phyloP scores from a whole-genome alignment of 1,140 invertebrate species.

The Holcopasites calliopsidis region DNA sequence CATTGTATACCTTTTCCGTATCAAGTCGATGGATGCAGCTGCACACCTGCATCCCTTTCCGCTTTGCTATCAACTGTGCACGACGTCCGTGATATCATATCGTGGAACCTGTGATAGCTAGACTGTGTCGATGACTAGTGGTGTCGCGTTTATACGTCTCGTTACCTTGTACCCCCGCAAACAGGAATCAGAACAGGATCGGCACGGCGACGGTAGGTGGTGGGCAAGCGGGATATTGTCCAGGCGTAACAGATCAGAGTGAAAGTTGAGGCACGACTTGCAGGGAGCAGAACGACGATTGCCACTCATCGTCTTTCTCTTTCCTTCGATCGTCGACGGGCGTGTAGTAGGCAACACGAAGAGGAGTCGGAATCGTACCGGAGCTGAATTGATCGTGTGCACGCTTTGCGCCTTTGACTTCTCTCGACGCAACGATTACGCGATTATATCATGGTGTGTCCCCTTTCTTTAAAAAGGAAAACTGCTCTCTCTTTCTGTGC shows the following conservation, averaged over 20 bases:
- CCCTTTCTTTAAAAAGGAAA: conserved; percentile 32
- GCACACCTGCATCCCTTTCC: conserved; percentile 36
- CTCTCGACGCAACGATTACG: conserved; percentile 50
- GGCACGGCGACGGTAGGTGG: conserved; percentile 13
- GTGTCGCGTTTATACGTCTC: conserved; percentile 42
- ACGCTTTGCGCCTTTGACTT: conserved; percentile 37
- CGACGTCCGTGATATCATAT: conserved; percentile 24
- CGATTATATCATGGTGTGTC: conserved; percentile 48
- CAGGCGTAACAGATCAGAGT: conserved; percentile 68
- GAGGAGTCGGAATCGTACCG: conserved; percentile 62
- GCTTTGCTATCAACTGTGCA: conserved; percentile 8
- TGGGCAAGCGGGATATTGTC: conserved; percentile 50
- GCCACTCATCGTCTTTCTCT: conserved; percentile 57
- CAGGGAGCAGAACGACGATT: conserved; percentile 12
- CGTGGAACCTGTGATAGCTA: neutral
- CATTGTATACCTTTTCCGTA: neutral
- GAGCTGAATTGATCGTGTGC: conserved; percentile 62
- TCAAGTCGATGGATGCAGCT: neutral
- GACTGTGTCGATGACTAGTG: conserved; percentile 22
- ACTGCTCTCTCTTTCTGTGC: conserved; percentile 9
- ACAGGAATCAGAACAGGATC: conserved; percentile 56
- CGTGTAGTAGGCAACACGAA: conserved; percentile 6
- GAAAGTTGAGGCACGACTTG: conserved; percentile 70
- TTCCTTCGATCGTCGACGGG: neutral
- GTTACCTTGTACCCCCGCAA: conserved; percentile 50